Conservation (phyloP, 2,113 vertebrate genomes). For the Mustela nigripes region DNA sequence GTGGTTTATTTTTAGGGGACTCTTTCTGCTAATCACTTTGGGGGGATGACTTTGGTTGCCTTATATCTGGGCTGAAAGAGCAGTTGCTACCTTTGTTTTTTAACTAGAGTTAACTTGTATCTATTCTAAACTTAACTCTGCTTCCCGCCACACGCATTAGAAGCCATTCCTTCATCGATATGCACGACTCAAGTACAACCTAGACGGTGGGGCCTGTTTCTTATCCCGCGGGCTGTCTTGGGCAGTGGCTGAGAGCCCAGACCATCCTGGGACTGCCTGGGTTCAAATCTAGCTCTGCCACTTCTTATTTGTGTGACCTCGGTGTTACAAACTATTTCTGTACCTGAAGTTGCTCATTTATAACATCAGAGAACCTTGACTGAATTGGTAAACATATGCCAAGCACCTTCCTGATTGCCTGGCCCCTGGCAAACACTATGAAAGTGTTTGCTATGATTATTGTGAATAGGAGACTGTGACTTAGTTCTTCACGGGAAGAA, state of each 20-base stretch:
- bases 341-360: background rate
- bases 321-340: background rate
- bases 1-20: conserved; percentile 22
- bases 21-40: conserved; percentile 39
- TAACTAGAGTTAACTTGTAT: background rate
- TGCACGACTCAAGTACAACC: background rate
- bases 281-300: conserved; percentile 12
- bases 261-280: background rate
- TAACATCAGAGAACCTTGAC: background rate
- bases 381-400: background rate
- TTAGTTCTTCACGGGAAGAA: conserved; percentile 20
- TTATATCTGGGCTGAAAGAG: background rate
- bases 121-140: conserved; percentile 26
- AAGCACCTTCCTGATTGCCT: background rate
- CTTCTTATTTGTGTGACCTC: background rate
- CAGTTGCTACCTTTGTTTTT: background rate
- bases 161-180: background rate
- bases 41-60: background rate
- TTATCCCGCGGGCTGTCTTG: background rate
- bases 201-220: background rate
- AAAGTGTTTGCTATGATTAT: background rate
- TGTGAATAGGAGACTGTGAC: background rate
- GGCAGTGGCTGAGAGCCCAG: background rate
- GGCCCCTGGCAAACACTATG: background rate
- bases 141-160: background rate